phyloP scores from a whole-genome alignment of 2,797 vertebrate genomes.

The Rhinatrema bivittatum region DNA sequence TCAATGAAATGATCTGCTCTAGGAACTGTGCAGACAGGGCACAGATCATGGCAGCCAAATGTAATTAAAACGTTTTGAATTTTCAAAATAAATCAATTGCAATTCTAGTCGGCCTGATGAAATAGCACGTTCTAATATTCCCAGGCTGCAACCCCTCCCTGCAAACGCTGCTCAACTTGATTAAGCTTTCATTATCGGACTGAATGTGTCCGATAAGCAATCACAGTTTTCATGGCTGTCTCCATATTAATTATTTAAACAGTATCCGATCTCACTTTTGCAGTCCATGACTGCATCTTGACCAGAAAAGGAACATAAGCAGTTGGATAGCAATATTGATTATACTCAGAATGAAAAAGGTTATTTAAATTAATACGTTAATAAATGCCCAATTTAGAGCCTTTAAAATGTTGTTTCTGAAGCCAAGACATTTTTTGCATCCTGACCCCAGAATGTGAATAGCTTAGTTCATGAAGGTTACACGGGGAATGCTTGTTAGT shows the following conservation, averaged over 20 bases:
- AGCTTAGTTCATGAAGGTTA: too few species aligned
- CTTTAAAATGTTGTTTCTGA: too few species aligned
- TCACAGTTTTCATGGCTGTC: neutral
- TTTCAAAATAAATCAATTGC: conserved; percentile 22
- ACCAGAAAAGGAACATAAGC: conserved; percentile 7
- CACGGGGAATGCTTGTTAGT: too few species aligned
- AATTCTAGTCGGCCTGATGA: conserved; percentile 17
- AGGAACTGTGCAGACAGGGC: neutral
- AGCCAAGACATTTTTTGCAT: too few species aligned
- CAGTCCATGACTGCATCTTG: conserved; percentile 1
- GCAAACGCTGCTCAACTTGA: conserved; percentile 16
- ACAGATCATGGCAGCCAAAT: neutral
- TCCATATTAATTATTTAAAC: conserved; percentile 15
- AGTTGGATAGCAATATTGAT: neutral
- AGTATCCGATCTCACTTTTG: conserved; percentile 14
- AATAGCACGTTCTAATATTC: conserved; percentile 5
- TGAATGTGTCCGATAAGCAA: conserved; percentile 12
- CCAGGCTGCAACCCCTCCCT: conserved; percentile 13
- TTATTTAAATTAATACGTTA: neutral
- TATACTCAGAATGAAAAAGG: neutral
- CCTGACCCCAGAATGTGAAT: too few species aligned
- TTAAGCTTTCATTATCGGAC: conserved; percentile 6
- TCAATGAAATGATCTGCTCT: conserved; percentile 6
- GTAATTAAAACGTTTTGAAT: conserved; percentile 24
- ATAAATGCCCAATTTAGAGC: neutral